A percentile compares a stretch with the other conserved stretches of the same genome.
phyloP scores from a whole-genome alignment of 2,797 vertebrate species.

The Sebastolobus altivelis region DNA sequence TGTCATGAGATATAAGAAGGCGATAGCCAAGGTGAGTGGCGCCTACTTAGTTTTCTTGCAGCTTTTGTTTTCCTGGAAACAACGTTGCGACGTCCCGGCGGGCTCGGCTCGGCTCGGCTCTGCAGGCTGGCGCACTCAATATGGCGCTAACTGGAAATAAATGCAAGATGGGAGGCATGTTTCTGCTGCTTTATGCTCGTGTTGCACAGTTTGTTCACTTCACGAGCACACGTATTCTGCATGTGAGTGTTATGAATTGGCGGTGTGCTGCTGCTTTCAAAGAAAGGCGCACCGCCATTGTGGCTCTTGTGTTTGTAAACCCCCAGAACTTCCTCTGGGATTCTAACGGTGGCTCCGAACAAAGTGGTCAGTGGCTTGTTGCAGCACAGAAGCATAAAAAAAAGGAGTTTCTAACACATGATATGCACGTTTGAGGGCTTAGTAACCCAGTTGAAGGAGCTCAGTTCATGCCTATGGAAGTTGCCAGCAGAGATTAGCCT shows the following conservation, averaged over 20 bases:
- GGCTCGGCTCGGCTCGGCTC: not conserved
- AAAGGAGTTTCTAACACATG: not conserved
- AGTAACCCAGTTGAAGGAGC: not conserved
- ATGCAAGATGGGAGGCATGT: not conserved
- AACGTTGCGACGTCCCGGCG: constrained; percentile 42
- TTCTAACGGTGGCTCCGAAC: not conserved
- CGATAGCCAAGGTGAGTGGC: constrained; percentile 94
- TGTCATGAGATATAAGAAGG: constrained; percentile 94
- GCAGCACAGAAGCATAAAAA: not conserved
- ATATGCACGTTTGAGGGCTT: not conserved
- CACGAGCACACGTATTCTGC: not conserved
- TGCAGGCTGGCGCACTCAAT: constrained; percentile 47
- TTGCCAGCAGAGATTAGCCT: constrained; percentile 58
- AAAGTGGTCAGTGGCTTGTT: not conserved
- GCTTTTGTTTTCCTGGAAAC: constrained; percentile 68
- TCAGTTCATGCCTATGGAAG: constrained; percentile 30
- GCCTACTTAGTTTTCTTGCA: constrained; percentile 34
- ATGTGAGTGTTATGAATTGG: not conserved
- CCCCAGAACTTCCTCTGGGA: constrained; percentile 65
- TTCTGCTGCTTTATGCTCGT: rapidly evolving
- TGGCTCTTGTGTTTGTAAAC: constrained; percentile 60
- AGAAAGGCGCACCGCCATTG: constrained; percentile 73
- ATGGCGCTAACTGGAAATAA: constrained; percentile 77
- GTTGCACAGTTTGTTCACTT: not conserved
- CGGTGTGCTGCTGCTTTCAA: constrained; percentile 33